A percentile compares a stretch with the other conserved stretches of the same genome.
Conservation (phyloP, 2,797 vertebrate genomes). For the Acanthurus lineatus region DNA sequence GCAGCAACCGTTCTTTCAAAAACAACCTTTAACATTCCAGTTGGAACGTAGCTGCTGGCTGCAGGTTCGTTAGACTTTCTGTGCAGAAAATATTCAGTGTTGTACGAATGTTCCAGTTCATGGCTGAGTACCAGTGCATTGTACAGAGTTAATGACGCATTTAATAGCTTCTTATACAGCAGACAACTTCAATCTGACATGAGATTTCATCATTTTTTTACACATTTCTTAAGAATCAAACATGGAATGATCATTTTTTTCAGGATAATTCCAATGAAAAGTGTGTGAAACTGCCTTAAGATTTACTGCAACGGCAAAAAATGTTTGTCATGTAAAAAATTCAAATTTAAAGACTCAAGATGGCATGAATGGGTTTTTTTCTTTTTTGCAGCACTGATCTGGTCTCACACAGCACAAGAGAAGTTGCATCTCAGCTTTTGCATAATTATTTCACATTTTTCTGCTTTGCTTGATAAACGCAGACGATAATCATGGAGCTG, state of each 20-base stretch:
- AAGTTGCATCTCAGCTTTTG: conserved; percentile 52
- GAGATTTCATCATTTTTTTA: not conserved
- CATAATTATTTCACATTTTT: conserved; percentile 69
- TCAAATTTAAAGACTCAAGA: conserved; percentile 14
- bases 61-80: not conserved
- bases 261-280: not conserved
- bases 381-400: conserved; percentile 38
- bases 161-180: conserved; percentile 13
- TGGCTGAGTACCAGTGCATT: conserved; percentile 21
- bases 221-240: conserved; percentile 9
- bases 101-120: conserved; percentile 47
- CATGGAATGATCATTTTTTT: not conserved
- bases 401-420: conserved; percentile 44
- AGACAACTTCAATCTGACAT: not conserved
- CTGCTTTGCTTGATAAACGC: conserved; percentile 27
- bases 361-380: not conserved
- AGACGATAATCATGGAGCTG: conserved; percentile 36
- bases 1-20: conserved; percentile 55
- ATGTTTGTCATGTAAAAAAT: conserved; percentile 20
- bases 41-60: conserved; percentile 14
- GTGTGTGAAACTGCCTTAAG: conserved; percentile 3
- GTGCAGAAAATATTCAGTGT: conserved; percentile 36
- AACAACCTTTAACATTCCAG: conserved; percentile 59
- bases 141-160: not conserved
- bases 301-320: conserved; percentile 30